A percentile compares a stretch with the other conserved stretches of the same genome.
These are phyloP conservation scores for Thalassoma bifasciatum DNA, from an alignment of 2,113 vertebrate species.

Conservation along the genomic window DNA sequence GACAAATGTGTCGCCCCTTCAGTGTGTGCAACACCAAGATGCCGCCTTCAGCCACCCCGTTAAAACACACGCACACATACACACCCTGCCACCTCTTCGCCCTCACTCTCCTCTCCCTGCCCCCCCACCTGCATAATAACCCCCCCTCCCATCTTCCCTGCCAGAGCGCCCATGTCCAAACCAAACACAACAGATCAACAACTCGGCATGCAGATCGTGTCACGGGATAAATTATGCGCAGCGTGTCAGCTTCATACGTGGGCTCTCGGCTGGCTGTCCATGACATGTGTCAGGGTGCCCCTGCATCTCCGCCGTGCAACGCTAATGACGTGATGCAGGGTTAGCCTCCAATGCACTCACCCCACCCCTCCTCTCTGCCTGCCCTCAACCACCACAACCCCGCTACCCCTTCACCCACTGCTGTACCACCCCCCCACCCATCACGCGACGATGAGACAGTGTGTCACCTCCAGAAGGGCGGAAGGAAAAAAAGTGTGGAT, in stretches of 20 bases:
- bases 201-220: conserved; percentile 84
- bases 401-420: conserved; percentile 51
- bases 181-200: conserved; percentile 83
- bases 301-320: conserved; percentile 73
- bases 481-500: conserved; percentile 38
- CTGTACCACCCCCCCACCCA: conserved; percentile 49
- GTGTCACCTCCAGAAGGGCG: conserved; percentile 76
- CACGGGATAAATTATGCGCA: conserved; percentile 85
- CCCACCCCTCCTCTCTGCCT: conserved; percentile 48
- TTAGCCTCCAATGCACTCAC: conserved; percentile 68
- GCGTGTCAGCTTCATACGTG: conserved; percentile 83
- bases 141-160: conserved; percentile 57
- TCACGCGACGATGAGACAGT: conserved; percentile 68
- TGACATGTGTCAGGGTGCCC: conserved; percentile 87
- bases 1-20: conserved; percentile 81
- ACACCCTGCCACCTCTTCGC: conserved; percentile 70
- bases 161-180: conserved; percentile 80
- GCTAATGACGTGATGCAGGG: conserved; percentile 83
- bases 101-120: conserved; percentile 56
- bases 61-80: conserved; percentile 39
- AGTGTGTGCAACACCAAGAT: conserved; percentile 65
- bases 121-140: conserved; percentile 75
- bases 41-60: conserved; percentile 35
- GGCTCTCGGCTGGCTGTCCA: conserved; percentile 80
- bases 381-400: conserved; percentile 66